Evolutionary conservation across 2,888 invertebrate genomes (phyloP), one percentile per base, ranked within the genome.

Genomic region (Cremastinae sp.): DNA sequence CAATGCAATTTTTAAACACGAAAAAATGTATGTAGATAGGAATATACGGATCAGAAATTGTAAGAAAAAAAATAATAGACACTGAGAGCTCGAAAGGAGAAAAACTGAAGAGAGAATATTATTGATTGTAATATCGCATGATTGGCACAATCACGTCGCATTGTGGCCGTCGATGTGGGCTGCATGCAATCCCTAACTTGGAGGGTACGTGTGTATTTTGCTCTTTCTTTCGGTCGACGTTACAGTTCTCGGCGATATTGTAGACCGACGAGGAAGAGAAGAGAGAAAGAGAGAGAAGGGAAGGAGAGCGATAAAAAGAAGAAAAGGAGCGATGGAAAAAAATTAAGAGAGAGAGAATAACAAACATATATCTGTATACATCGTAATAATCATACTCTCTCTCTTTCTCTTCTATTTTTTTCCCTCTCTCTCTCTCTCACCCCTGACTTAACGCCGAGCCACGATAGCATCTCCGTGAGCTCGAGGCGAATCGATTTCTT

Each of bases 71-170:
- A 28, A 5, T 28, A 45, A 9, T 3, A 9, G 10, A 22, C 18
- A 58, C 14, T 16, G n/a, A 83, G 83, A 45, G 28, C 16, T n/a
- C 9, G 43, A 34, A 16, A 34, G 83, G 80, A 28, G 28, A 1
- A 45, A 43, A 14, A n/a, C 28, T 28, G 61, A 47, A 4, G 28
- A 82, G 83, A 71, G 75, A 79, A 83, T 81, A 81, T 87, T 88
- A 88, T 87, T 86, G 87, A 88, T 88, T 87, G 85, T 85, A 84
- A 85, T 87, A 87, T 88, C 83, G 88, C 87, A 88, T 88, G 87
- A 87, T 88, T 84, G 85, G 85, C 84, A 85, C 85, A 86, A 88
- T 87, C 86, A 85, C 81, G 83, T 85, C 81, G 80, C 82, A 81
- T 83, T 83, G 83, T 82, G 81, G 84, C 81, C 82, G 83, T 84